Conservation (phyloP, 2,888 invertebrate species). For the Euphydryas editha region DNA sequence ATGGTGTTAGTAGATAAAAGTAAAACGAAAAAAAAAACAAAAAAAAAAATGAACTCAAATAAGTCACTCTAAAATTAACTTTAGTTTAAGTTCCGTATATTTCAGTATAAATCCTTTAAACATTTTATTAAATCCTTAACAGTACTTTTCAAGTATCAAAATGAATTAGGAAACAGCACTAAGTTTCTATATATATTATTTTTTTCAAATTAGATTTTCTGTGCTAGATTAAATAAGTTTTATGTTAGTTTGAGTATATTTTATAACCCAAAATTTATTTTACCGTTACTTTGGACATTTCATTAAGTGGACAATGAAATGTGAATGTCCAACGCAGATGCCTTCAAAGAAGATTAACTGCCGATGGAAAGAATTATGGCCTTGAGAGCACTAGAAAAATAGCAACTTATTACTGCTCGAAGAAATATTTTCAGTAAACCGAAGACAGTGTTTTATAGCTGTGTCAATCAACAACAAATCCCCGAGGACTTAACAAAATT, state of each 20-base stretch:
- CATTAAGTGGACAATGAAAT: slow-evolving; percentile 1
- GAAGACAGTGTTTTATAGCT: not conserved
- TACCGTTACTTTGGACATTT: not conserved
- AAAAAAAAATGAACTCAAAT: no score
- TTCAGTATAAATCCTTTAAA: no score
- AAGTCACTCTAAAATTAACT: no score
- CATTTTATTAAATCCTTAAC: no score
- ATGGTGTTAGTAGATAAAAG: no score
- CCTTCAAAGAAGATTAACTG: slow-evolving; percentile 2
- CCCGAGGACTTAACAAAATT: not conserved
- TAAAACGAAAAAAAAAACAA: no score
- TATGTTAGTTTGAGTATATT: not conserved
- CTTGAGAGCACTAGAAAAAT: not conserved
- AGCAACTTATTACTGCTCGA: not conserved
- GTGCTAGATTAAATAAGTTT: no score
- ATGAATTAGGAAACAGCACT: no score
- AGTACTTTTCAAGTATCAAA: no score
- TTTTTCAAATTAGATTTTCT: no score
- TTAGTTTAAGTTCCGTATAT: no score
- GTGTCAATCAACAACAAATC: not conserved
- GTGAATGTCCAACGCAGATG: not conserved
- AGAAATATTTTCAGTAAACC: not conserved
- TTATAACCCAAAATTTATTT: not conserved
- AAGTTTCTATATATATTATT: no score
- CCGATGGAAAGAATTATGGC: not conserved